These are phyloP conservation scores for Nestor notabilis DNA, from an alignment of 2,113 vertebrate species.

Conservation along the genomic window DNA sequence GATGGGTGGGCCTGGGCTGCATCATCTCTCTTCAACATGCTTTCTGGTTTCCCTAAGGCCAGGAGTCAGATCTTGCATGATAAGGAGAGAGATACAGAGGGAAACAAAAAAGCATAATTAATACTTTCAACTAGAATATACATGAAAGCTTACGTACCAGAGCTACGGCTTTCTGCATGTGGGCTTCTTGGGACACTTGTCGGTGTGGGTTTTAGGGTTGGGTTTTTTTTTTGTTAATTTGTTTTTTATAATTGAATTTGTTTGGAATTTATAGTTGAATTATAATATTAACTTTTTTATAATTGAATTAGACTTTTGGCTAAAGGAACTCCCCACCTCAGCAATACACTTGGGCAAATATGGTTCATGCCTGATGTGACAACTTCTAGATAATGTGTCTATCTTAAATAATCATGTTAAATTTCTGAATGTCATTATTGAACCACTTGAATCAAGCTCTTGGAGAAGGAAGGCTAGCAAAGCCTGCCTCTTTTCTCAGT, in stretches of 20 bases:
- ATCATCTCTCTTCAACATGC: not conserved
- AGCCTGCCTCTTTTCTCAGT: not conserved
- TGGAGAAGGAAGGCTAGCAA: not conserved
- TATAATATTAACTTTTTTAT: not conserved
- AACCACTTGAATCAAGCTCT: not conserved
- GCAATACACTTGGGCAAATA: not conserved
- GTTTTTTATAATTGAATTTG: not conserved
- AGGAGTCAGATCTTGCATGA: not conserved
- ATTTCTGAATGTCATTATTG: not conserved
- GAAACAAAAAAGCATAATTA: not conserved
- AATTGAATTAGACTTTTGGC: no score
- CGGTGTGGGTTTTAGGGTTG: not conserved
- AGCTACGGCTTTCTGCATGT: not conserved
- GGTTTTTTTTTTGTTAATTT: not conserved
- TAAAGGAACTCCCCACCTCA: not conserved
- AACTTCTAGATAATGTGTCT: not conserved
- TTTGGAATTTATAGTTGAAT: not conserved
- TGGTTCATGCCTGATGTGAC: not conserved
- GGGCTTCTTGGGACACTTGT: not conserved
- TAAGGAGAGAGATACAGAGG: not conserved
- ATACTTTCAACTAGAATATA: not conserved
- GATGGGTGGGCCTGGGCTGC: not conserved
- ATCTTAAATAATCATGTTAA: not conserved
- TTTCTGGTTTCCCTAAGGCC: not conserved
- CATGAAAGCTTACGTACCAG: not conserved